Percentiles rank a stretch among this genome's conserved stretches.
These are phyloP conservation scores for Neotoma lepida DNA, from an alignment of 2,113 vertebrate species.

Conservation along the genomic window DNA sequence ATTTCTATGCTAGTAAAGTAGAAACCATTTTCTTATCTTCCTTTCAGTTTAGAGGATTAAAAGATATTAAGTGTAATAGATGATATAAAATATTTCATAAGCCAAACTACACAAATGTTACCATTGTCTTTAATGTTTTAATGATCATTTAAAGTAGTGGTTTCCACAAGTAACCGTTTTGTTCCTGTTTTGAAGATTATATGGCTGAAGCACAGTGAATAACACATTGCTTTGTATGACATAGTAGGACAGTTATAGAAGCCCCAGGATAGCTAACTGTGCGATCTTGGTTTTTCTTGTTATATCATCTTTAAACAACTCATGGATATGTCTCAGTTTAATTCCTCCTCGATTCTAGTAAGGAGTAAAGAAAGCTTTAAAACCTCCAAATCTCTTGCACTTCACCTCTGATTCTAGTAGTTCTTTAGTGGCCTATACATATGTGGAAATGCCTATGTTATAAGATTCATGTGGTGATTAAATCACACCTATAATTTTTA, in stretches of 20 bases:
- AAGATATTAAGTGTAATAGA: slow-evolving; percentile 33
- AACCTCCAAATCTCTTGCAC: background rate
- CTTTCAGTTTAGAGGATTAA: slow-evolving; percentile 38
- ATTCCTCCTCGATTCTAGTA: slow-evolving; percentile 22
- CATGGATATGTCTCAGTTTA: slow-evolving; percentile 17
- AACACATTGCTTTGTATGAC: slow-evolving; percentile 26
- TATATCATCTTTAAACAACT: slow-evolving; percentile 34
- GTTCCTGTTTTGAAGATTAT: slow-evolving; percentile 35
- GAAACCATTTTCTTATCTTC: slow-evolving; percentile 32
- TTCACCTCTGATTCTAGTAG: slow-evolving; percentile 12
- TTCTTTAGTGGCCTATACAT: slow-evolving; percentile 29
- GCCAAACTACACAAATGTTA: slow-evolving; percentile 25
- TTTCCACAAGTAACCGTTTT: background rate
- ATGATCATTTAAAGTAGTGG: slow-evolving; percentile 32
- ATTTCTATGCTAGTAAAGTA: slow-evolving; percentile 50
- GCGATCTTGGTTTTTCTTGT: slow-evolving; percentile 9
- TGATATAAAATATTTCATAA: slow-evolving; percentile 42
- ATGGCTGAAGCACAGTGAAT: slow-evolving; percentile 10
- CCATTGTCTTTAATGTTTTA: slow-evolving; percentile 41
- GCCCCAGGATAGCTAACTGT: background rate
- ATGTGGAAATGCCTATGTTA: slow-evolving; percentile 27
- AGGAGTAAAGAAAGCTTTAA: slow-evolving; percentile 10
- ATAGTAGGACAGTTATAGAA: slow-evolving; percentile 13
- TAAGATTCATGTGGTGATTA: background rate
- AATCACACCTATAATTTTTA: slow-evolving; percentile 33